phyloP scores from a whole-genome alignment of 2,888 invertebrate genomes.

The Uloborus plumipes region DNA sequence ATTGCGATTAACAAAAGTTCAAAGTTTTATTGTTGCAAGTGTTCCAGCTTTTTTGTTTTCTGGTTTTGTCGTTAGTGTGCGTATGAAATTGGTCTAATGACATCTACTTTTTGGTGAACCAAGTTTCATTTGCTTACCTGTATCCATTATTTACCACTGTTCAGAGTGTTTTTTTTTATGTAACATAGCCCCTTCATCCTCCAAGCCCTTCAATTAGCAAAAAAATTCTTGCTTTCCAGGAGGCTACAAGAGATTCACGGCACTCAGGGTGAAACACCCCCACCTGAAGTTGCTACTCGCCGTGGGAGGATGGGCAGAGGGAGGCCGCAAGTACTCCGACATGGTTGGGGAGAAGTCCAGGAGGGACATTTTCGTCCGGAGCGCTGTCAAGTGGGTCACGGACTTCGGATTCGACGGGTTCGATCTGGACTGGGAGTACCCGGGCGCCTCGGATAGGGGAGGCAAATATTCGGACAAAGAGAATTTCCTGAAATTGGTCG shows the following conservation, averaged over 20 bases:
- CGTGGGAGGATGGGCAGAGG: slow-evolving; percentile 92
- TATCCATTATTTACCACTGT: no score
- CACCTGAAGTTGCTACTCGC: slow-evolving; percentile 83
- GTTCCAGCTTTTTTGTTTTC: no score
- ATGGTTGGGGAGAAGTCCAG: slow-evolving; percentile 82
- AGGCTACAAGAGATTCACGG: slow-evolving; percentile 85
- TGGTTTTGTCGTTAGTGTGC: no score
- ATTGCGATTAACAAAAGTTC: no score
- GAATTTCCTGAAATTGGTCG: slow-evolving; percentile 76
- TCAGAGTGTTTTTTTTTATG: no score
- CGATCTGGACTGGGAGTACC: slow-evolving; percentile 92
- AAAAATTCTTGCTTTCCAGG: slow-evolving; percentile 68
- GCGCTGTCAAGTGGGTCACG: slow-evolving; percentile 81
- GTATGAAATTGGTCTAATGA: no score
- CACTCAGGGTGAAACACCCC: slow-evolving; percentile 80
- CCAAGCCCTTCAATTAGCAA: background rate
- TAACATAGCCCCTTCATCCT: background rate
- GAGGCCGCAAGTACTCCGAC: slow-evolving; percentile 87
- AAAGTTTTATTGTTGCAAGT: no score
- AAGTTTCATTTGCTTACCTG: no score
- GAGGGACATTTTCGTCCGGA: slow-evolving; percentile 81
- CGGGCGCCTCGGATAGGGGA: slow-evolving; percentile 88
- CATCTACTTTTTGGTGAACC: no score
- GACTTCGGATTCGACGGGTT: slow-evolving; percentile 86
- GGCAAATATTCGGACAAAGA: slow-evolving; percentile 88